Evolutionary conservation across 2,113 vertebrate species (phyloP).

Genomic region (Cranoglanis bouderius): DNA sequence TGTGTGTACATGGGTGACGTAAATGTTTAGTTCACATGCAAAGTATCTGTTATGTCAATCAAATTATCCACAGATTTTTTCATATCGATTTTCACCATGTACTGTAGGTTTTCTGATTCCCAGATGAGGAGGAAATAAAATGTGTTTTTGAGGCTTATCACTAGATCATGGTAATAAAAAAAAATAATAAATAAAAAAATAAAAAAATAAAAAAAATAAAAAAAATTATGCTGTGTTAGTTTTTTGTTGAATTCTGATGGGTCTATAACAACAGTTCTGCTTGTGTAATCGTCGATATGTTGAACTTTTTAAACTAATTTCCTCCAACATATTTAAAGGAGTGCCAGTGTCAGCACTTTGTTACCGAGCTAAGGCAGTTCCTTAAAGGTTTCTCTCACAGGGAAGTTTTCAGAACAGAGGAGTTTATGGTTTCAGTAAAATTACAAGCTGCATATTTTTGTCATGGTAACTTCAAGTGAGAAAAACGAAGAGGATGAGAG

Average conservation of each 20-base stretch:
- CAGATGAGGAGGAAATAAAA: not conserved
- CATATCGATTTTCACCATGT: not conserved
- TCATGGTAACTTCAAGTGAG: no score
- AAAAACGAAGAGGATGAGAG: no score
- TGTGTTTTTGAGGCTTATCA: not conserved
- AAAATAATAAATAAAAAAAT: no score
- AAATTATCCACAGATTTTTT: not conserved
- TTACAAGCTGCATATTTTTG: no score
- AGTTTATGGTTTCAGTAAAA: not conserved
- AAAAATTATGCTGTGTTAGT: not conserved
- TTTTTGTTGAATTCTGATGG: not conserved
- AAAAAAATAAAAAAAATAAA: not conserved
- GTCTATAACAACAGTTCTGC: not conserved
- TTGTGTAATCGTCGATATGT: not conserved
- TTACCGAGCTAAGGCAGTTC: not conserved
- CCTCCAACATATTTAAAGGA: not conserved
- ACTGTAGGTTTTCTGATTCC: not conserved
- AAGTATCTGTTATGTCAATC: not conserved
- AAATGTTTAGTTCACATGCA: not conserved
- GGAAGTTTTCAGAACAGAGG: not conserved
- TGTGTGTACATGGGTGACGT: not conserved
- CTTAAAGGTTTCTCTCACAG: not conserved
- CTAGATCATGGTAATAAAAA: not conserved
- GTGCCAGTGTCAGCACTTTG: not conserved
- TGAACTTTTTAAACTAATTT: no score